Evolutionary conservation across 2,113 vertebrate genomes (phyloP), one percentile per base, ranked within the genome.

Genomic region (Hirundichthys speculiger): DNA sequence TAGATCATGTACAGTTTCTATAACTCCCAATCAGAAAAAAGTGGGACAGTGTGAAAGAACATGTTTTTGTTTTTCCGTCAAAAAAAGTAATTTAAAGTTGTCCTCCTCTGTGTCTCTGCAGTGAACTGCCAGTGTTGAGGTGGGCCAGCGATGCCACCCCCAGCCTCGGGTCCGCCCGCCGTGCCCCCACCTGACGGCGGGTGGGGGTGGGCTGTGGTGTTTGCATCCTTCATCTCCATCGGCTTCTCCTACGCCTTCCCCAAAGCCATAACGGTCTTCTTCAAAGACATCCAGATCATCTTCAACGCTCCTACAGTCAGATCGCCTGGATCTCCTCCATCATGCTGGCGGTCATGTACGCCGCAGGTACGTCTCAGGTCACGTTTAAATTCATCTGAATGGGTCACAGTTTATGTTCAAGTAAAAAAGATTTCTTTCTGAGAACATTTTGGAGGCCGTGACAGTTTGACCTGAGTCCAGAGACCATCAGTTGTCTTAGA

Each of bases 331-430:
- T 99, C 89, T 98, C 98, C 46, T 98, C 96, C 0, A 98, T 98
- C 83, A 99, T 98, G 95, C 86, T 99, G 14, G 96, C 98, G 14
- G 95, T 98, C 80, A 99, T 99, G 96, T 98, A 99, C n/a, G 97
- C 95, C 58, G 96, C 96, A 93, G 98, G 97, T 98, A 92, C 93
- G 93, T 49, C 25, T 12, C 0, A 7, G 19, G 4, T 13, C 15
- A 9, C 19, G 0, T 64, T n/a, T 18, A n/a, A n/a, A n/a, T n/a
- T n/a, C n/a, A n/a, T n/a, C n/a, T n/a, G n/a, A n/a, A n/a, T n/a
- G n/a, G n/a, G n/a, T n/a, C n/a, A n/a, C n/a, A n/a, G n/a, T n/a
- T n/a, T n/a, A n/a, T n/a, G n/a, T n/a, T n/a, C n/a, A n/a, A n/a
- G n/a, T n/a, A n/a, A n/a, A n/a, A n/a, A n/a, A n/a, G n/a, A n/a